Base-by-base conservation (phyloP, 2,888 invertebrate species). In the Gonocerus acuteangulatus region DNA sequence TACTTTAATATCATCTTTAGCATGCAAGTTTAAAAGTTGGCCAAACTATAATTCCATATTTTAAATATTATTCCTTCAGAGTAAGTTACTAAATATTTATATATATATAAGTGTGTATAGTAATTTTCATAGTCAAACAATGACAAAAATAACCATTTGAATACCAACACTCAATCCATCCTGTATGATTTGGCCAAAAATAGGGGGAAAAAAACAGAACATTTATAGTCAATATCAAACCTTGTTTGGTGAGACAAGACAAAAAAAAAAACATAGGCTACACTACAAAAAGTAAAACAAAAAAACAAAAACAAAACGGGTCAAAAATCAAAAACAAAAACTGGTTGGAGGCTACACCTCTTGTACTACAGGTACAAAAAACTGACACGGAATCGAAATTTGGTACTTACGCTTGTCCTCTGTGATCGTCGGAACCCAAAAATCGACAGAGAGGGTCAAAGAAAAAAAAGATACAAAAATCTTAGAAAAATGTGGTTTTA, bases 151-250 rank as follows among this genome's bases (percentile, higher is more conserved):
- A 62, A 59, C 64, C 67, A 67, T 67, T 67, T 67, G 67, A 67
- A 67, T 67, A 67, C 67, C 67, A 67, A 67, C 67, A 65, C 66
- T 52, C 60, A 34, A 42, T 51, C 44, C 44, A 39, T 44, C 49
- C 51, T 52, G 52, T 39, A 54, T 39, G 52, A 42, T 44, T 44
- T 61, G 61, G 61, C 51, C 61, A 61, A 52, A 61, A 45, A 45
- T 23, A 54, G 44, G 52, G 52, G 52, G 51, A n/a, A n/a, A 58
- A 42, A 60, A 48, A 59, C 42, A 61, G 52, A 44, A 47, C 18
- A 51, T 32, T 54, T 45, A 45, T 42, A 61, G 32, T 42, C 64
- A 66, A 61, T 77, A 78, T 79, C 78, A 78, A 78, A 79, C 39
- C 52, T 52, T 47, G 19, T 19, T 52, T 52, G 39, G 56, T 23